These are phyloP conservation scores for Camponotus floridanus DNA, from an alignment of 1,140 invertebrate genomes.

Conservation along the genomic window DNA sequence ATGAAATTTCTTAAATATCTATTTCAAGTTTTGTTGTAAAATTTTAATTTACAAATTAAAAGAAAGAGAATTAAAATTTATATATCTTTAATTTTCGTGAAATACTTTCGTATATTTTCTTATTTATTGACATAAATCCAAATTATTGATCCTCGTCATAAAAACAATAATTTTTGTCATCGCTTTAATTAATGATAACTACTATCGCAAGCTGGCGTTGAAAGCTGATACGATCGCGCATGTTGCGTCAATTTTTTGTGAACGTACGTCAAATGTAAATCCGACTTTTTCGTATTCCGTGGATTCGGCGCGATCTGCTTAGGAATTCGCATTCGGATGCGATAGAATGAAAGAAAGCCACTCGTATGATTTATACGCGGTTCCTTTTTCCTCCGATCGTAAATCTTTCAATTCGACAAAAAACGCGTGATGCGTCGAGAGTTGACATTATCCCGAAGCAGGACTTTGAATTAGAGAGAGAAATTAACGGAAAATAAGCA, in stretches of 20 bases:
- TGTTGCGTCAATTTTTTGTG: conserved; percentile 13
- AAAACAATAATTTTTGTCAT: neutral
- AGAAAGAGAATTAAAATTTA: too few relatives aligned
- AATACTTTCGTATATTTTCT: neutral
- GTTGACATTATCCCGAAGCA: neutral
- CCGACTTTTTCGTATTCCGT: conserved; percentile 38
- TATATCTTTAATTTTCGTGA: too few relatives aligned
- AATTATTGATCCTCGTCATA: too few relatives aligned
- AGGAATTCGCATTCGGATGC: conserved; percentile 46
- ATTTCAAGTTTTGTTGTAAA: neutral
- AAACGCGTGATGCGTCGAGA: neutral
- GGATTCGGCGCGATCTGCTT: conserved; percentile 35
- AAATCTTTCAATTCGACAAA: conserved; percentile 43
- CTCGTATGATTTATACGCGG: conserved; percentile 27
- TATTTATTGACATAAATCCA: neutral
- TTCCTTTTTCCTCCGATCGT: neutral
- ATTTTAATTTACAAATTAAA: neutral
- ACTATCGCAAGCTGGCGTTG: neutral
- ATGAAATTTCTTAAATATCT: too few relatives aligned
- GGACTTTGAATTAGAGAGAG: neutral
- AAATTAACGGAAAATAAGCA: neutral
- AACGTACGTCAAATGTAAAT: conserved; percentile 49
- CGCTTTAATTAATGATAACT: conserved; percentile 15
- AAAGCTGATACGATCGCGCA: conserved; percentile 4
- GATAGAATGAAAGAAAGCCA: conserved; percentile 31